Evolutionary conservation across 2,113 vertebrate genomes (phyloP), one percentile per base, ranked within the genome.

Genomic region (Leptobrachium leishanense): DNA sequence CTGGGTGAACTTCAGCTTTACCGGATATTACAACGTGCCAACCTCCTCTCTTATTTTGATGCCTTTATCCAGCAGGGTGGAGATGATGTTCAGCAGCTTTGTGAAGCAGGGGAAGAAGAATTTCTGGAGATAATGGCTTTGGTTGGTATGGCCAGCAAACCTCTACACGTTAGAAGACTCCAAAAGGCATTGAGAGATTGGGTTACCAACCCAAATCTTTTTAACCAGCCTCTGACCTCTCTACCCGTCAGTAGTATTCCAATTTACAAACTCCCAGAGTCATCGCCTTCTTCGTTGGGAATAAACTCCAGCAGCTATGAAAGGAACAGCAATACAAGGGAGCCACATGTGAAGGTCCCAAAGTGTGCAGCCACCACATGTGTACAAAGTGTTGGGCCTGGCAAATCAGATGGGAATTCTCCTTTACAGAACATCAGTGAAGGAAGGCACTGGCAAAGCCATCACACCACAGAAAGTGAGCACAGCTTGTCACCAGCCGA

Each of bases 11-110:
- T 99, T 92, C 98, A 99, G 90, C 92, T 99, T 40, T 99, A 98
- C 83, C 90, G 98, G 78, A 98, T 99, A 88, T 88, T 99, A 72
- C 97, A 99, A 83, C 94, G 97, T 77, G 96, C 96, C 68, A 99
- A 99, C 85, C 90, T 99, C 75, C 92, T 99, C 31, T 97, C 95
- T 86, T 99, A 99, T 88, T 99, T 98, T 0, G 96, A 98, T 87
- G 97, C 98, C 87, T 99, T 99, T 88, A 98, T 99, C 86, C 97
- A 99, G 80, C 98, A 99, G 93, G 98, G 98, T 66, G 98, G 97
- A 0, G 98, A 99, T 15, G 97, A 99, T 1, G 98, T 99, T 77
- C 97, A 98, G 93, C 98, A 99, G 88, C 95, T 99, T 55, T 98
- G 97, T 64, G 98, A 99, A 85, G 98, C 98, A 0, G 98, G 96